These are phyloP conservation scores for Heliconius hermathena DNA, from an alignment of 1,140 invertebrate genomes.

Conservation along the genomic window DNA sequence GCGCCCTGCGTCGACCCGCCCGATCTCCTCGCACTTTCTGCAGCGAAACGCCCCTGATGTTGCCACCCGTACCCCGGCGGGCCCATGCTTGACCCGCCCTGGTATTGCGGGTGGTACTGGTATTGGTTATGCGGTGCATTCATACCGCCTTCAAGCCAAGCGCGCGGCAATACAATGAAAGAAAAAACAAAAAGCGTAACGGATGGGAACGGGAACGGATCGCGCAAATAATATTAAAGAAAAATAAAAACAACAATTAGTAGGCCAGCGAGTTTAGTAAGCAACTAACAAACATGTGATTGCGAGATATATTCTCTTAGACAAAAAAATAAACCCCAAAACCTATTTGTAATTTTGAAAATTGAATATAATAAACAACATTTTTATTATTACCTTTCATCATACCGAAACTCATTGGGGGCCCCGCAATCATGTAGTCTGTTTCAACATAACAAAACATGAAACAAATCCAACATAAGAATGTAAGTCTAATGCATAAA, in stretches of 20 bases:
- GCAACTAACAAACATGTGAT: constrained; percentile 59
- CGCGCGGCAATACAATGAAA: constrained; percentile 80
- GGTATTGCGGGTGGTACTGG: constrained; percentile 76
- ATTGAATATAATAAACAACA: constrained; percentile 66
- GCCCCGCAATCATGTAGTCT: constrained; percentile 88
- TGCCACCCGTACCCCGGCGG: constrained; percentile 63
- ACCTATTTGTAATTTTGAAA: constrained; percentile 74
- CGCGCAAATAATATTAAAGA: constrained; percentile 51
- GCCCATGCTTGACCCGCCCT: constrained; percentile 58
- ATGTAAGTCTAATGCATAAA: constrained; percentile 69
- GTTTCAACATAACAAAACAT: constrained; percentile 84
- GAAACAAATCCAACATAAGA: constrained; percentile 83
- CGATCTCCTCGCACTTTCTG: constrained; percentile 72
- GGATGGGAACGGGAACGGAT: constrained; percentile 64
- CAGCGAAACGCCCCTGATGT: constrained; percentile 74
- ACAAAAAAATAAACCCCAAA: constrained; percentile 53
- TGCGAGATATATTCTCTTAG: constrained; percentile 39
- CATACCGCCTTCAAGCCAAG: constrained; percentile 81
- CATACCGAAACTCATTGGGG: constrained; percentile 89
- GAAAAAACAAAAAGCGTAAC: constrained; percentile 79
- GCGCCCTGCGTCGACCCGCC: constrained; percentile 63
- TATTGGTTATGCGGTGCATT: constrained; percentile 81
- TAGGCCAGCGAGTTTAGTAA: constrained; percentile 70
- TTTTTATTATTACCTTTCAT: constrained; percentile 86
- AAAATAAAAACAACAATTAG: constrained; percentile 51